phyloP scores from a whole-genome alignment of 2,888 invertebrate species.

The Nemapogon koenigi region DNA sequence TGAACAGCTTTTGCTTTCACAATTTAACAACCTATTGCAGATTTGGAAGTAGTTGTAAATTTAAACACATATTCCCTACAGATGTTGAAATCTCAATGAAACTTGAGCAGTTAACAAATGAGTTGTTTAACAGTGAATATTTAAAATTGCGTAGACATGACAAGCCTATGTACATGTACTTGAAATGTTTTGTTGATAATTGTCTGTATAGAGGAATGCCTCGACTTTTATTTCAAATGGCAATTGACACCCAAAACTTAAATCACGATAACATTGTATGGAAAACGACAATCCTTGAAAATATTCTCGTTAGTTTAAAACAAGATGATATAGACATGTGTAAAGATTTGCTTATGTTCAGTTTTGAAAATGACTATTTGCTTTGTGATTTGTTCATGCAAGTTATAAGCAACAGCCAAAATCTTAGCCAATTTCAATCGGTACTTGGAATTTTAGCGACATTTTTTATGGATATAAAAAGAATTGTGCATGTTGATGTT shows the following conservation, averaged over 20 bases:
- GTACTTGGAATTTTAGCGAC: slow-evolving; percentile 35
- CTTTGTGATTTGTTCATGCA: slow-evolving; percentile 36
- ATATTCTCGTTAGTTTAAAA: slow-evolving; percentile 1
- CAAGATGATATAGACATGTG: slow-evolving; percentile 19
- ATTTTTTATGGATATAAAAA: slow-evolving; percentile 23
- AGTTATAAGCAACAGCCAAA: slow-evolving; percentile 35
- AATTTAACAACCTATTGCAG: slow-evolving; percentile 29
- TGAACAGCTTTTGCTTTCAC: slow-evolving; percentile 34
- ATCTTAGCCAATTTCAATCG: slow-evolving; percentile 41
- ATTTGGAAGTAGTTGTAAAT: slow-evolving; percentile 24
- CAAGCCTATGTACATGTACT: slow-evolving; percentile 24
- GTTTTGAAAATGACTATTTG: slow-evolving; percentile 13
- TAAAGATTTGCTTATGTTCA: slow-evolving; percentile 26
- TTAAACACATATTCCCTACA: slow-evolving; percentile 22
- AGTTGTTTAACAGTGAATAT: slow-evolving; percentile 33
- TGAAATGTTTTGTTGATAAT: slow-evolving; percentile 28
- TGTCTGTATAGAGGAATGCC: slow-evolving; percentile 28
- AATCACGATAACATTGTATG: slow-evolving; percentile 11
- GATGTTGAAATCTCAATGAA: slow-evolving; percentile 16
- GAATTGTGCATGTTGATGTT: slow-evolving; percentile 20
- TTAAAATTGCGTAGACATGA: slow-evolving; percentile 22
- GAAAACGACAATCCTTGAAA: not conserved
- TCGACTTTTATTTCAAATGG: slow-evolving; percentile 33
- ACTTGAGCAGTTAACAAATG: slow-evolving; percentile 20
- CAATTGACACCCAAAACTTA: slow-evolving; percentile 27